Evolutionary conservation across 2,113 vertebrate species (phyloP).

Genomic region (Eulemur macaco): DNA sequence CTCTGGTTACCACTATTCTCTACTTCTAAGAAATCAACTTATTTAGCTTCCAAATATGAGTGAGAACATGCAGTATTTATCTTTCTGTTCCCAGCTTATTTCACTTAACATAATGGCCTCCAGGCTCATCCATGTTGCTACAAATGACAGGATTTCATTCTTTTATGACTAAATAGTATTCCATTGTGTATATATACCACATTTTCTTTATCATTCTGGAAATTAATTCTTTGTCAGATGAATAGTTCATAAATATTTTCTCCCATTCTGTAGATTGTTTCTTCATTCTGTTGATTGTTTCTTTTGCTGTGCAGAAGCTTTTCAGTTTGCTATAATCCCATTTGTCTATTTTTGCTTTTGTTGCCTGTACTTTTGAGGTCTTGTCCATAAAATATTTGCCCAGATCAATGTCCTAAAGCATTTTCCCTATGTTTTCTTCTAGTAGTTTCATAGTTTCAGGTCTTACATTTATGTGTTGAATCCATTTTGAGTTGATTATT

Average conservation of each 20-base stretch:
- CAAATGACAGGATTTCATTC: not conserved
- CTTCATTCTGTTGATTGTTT: not conserved
- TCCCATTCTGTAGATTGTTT: not conserved
- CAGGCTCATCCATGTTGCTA: not conserved
- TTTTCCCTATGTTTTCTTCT: not conserved
- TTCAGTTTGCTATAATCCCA: not conserved
- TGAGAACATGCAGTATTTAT: not conserved
- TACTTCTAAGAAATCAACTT: not conserved
- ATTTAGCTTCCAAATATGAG: not conserved
- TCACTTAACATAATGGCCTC: not conserved
- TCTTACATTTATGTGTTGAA: not conserved
- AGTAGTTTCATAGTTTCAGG: not conserved
- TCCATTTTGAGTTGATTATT: not conserved
- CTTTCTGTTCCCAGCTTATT: not conserved
- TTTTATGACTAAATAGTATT: not conserved
- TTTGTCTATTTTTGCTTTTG: not conserved
- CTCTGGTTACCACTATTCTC: not conserved
- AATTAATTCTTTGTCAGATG: not conserved
- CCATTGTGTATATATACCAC: not conserved
- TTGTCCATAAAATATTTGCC: not conserved
- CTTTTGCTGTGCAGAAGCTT: not conserved
- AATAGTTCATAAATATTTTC: not conserved
- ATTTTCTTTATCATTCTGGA: not conserved
- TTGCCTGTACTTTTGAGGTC: not conserved
- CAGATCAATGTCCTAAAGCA: not conserved